These are phyloP conservation scores for Sminthurinus aureus DNA, from an alignment of 2,888 invertebrate species.

Conservation along the genomic window DNA sequence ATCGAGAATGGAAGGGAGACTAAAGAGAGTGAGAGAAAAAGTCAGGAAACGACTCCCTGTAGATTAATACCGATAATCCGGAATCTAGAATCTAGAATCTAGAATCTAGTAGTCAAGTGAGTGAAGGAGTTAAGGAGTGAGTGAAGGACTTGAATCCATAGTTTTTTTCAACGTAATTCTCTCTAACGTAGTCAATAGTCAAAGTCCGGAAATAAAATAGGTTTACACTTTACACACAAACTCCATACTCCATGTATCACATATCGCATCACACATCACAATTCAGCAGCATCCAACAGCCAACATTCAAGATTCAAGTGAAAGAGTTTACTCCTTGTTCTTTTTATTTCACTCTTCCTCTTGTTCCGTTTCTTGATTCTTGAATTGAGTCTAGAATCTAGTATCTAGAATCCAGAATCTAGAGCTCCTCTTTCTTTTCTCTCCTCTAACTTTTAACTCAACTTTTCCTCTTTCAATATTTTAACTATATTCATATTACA, in stretches of 20 bases:
- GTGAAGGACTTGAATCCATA: conserved; percentile 35
- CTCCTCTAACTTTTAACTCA: neutral
- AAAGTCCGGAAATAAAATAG: conserved; percentile 36
- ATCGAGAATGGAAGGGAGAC: conserved; percentile 35
- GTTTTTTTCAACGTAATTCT: conserved; percentile 35
- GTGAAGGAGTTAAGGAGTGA: conserved; percentile 4
- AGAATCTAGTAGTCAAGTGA: conserved; percentile 43
- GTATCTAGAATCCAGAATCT: neutral
- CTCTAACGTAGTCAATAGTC: conserved; percentile 37
- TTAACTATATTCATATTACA: no score
- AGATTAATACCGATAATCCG: conserved; percentile 60
- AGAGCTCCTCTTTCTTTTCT: no score
- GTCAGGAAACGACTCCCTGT: conserved; percentile 59
- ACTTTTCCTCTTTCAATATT: no score
- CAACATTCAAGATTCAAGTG: neutral
- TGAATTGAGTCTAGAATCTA: neutral
- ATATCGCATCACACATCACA: conserved; percentile 8
- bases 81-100: no score
- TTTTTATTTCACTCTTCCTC: conserved; percentile 14
- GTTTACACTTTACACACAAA: conserved; percentile 33
- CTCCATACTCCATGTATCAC: conserved; percentile 32
- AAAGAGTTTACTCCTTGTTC: neutral
- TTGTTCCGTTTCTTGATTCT: neutral
- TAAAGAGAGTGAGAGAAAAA: conserved; percentile 44
- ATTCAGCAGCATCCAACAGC: conserved; percentile 31